These are phyloP conservation scores for Aeoliscus strigatus DNA, from an alignment of 2,797 vertebrate species.

Conservation along the genomic window DNA sequence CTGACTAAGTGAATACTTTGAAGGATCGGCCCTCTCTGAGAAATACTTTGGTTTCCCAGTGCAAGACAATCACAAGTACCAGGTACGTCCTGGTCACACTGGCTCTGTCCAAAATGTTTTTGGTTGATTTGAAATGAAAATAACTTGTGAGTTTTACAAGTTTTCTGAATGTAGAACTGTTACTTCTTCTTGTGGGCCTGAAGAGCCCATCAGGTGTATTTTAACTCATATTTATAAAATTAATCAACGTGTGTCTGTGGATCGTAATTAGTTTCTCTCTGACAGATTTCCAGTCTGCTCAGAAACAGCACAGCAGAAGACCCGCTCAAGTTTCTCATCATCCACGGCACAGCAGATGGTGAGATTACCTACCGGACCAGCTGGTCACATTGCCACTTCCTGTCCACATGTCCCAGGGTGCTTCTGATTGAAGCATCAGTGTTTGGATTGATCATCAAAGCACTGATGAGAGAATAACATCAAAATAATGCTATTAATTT, in stretches of 20 bases:
- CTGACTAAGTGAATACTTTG: no score
- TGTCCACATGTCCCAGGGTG: background rate
- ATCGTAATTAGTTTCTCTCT: constrained; percentile 6
- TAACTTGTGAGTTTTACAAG: no score
- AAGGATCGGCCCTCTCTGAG: constrained; percentile 68
- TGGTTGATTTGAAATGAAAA: background rate
- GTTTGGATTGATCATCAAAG: no score
- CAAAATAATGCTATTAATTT: no score
- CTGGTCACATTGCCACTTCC: background rate
- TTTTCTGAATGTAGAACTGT: no score
- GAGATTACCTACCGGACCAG: constrained; percentile 13
- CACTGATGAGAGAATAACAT: no score
- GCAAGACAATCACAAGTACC: constrained; percentile 50
- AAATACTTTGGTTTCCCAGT: constrained; percentile 63
- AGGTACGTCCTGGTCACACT: constrained; percentile 43
- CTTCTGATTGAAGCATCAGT: no score
- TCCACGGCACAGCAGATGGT: constrained; percentile 76
- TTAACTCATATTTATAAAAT: background rate
- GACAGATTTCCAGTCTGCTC: constrained; percentile 68
- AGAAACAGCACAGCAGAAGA: constrained; percentile 43
- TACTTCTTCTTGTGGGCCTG: no score
- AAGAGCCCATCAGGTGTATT: no score
- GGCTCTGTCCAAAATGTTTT: background rate
- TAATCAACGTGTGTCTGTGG: background rate
- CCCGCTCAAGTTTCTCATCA: constrained; percentile 53